Conservation (phyloP, 1,140 invertebrate genomes). For the Drosophila arawakana region DNA sequence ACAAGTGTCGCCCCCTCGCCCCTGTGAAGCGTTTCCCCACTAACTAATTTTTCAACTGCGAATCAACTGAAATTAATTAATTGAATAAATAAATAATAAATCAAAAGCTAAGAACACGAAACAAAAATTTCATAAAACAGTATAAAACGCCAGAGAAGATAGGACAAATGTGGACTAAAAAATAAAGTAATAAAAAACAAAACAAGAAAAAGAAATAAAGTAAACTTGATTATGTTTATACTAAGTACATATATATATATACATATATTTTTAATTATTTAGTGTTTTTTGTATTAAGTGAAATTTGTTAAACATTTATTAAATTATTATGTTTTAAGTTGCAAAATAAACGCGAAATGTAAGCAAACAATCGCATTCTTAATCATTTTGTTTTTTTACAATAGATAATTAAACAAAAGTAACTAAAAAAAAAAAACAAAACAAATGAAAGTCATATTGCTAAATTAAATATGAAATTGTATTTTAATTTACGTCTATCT, state of each 20-base stretch:
- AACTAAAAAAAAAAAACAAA: background rate
- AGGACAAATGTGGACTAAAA: constrained; percentile 48
- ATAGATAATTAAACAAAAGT: constrained; percentile 18
- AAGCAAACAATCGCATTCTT: constrained; percentile 59
- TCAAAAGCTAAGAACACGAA: constrained; percentile 45
- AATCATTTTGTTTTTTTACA: constrained; percentile 39
- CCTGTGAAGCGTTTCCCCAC: constrained; percentile 56
- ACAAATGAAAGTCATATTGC: constrained; percentile 18
- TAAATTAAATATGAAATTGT: constrained; percentile 35
- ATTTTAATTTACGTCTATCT: constrained; percentile 40
- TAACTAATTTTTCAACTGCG: constrained; percentile 40
- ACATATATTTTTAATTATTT: constrained; percentile 78
- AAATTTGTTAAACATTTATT: constrained; percentile 83
- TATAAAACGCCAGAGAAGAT: constrained; percentile 51
- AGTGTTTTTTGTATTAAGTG: constrained; percentile 83
- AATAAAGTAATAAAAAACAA: constrained; percentile 45
- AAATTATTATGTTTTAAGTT: constrained; percentile 83
- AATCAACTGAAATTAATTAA: constrained; percentile 36
- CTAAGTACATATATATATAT: constrained; percentile 73
- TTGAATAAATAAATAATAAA: constrained; percentile 59
- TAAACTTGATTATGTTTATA: constrained; percentile 80
- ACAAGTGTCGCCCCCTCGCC: constrained; percentile 32
- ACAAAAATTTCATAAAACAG: constrained; percentile 57
- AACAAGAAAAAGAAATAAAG: constrained; percentile 53
- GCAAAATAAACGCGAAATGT: constrained; percentile 78